phyloP scores from a whole-genome alignment of 2,888 invertebrate species.

The Trypoxylon attenuatum region DNA sequence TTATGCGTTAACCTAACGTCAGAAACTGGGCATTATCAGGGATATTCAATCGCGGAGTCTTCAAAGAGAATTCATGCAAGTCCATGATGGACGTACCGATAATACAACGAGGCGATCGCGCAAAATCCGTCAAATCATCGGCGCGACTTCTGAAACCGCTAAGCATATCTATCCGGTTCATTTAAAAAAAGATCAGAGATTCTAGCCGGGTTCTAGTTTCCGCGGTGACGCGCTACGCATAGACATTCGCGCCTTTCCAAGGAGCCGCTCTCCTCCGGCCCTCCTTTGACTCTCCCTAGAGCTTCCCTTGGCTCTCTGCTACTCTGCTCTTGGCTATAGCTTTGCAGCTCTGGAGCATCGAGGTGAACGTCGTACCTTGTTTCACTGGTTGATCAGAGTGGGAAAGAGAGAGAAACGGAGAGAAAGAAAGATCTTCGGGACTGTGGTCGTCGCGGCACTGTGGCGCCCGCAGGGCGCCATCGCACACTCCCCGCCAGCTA shows the following conservation, averaged over 20 bases:
- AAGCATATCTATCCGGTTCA: conserved; percentile 7
- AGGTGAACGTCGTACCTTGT: conserved; percentile 4
- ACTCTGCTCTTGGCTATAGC: conserved; percentile 9
- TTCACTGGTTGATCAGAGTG: conserved; percentile 20
- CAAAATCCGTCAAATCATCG: neutral
- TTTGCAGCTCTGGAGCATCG: conserved; percentile 33
- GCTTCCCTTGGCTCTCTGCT: neutral
- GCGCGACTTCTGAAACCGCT: conserved; percentile 4
- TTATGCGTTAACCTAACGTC: too few species aligned
- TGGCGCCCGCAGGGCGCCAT: conserved; percentile 69
- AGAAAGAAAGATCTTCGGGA: conserved; percentile 47
- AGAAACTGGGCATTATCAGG: too few species aligned
- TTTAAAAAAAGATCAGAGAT: conserved; percentile 40
- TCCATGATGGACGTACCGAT: too few species aligned
- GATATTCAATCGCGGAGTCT: too few species aligned
- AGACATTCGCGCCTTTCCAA: conserved; percentile 48
- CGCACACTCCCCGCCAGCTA: conserved; percentile 59
- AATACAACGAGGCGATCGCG: too few species aligned
- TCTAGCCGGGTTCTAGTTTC: conserved; percentile 55
- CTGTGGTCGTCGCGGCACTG: conserved; percentile 63
- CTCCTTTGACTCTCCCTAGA: conserved; percentile 6
- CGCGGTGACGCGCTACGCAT: conserved; percentile 44
- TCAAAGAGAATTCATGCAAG: too few species aligned
- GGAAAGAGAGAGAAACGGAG: conserved; percentile 29
- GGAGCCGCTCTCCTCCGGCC: conserved; percentile 18